phyloP scores from a whole-genome alignment of 2,113 vertebrate species.

The Plestiodon gilberti region DNA sequence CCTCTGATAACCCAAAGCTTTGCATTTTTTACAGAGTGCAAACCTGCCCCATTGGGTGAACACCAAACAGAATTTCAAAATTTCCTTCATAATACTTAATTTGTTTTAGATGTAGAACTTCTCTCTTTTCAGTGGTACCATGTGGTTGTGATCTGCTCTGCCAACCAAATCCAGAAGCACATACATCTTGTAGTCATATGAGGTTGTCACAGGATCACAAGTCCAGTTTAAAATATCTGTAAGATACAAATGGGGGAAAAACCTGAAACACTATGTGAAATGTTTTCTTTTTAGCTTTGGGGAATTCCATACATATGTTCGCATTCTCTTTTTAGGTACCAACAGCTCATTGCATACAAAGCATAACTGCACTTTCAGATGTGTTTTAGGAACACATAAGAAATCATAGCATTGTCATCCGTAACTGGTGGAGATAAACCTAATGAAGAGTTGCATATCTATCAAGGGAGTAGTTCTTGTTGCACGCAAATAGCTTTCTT shows the following conservation, averaged over 20 bases:
- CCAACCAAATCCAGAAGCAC: too few relatives aligned
- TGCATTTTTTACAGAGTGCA: background rate
- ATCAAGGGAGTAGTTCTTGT: background rate
- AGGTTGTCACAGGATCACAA: background rate
- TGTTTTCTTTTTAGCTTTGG: background rate
- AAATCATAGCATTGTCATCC: background rate
- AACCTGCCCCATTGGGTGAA: background rate
- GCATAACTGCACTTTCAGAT: background rate
- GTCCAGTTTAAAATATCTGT: background rate
- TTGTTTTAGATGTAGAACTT: background rate
- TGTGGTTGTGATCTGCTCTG: background rate
- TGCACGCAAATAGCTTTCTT: background rate
- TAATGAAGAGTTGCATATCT: rapidly evolving
- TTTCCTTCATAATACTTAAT: background rate
- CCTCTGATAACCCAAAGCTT: background rate
- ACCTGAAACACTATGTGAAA: background rate
- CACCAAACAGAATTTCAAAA: background rate
- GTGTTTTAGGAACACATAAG: slow-evolving; percentile 14
- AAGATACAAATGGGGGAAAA: background rate
- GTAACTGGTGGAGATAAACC: background rate
- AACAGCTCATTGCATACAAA: background rate
- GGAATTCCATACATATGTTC: slow-evolving; percentile 32
- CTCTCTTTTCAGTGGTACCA: background rate
- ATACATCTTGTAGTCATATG: background rate
- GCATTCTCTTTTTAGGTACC: slow-evolving; percentile 37